A percentile compares a stretch with the other conserved stretches of the same genome.
These are phyloP conservation scores for Lepilemur septentrionalis DNA, from an alignment of 2,797 vertebrate species.

Conservation along the genomic window DNA sequence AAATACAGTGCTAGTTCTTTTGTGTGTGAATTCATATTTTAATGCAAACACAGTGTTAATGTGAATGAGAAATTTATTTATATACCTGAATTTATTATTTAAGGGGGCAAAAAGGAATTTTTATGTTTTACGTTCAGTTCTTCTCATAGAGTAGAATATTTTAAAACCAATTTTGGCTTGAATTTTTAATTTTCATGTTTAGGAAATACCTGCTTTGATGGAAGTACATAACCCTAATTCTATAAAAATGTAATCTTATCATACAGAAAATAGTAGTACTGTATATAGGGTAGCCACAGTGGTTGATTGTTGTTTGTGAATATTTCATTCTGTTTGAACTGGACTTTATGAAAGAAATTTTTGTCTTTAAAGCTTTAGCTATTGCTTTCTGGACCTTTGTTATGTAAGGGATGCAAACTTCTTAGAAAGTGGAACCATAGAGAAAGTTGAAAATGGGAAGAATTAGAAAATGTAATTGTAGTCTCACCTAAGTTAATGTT, in stretches of 20 bases:
- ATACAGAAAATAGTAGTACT: neutral
- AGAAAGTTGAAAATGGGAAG: neutral
- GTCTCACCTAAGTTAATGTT: neutral
- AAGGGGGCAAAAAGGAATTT: neutral
- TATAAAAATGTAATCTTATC: neutral
- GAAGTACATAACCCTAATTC: neutral
- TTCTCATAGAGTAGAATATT: constrained; percentile 28
- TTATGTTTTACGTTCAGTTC: neutral
- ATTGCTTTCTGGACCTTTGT: neutral
- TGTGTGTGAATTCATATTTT: constrained; percentile 16
- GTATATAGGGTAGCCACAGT: neutral
- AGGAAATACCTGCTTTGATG: constrained; percentile 17
- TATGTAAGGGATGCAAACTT: neutral
- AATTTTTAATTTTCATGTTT: neutral
- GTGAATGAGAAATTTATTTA: constrained; percentile 17
- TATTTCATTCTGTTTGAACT: constrained; percentile 5
- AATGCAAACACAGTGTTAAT: constrained; percentile 20
- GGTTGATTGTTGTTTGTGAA: neutral
- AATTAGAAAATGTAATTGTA: neutral
- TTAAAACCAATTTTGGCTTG: constrained; percentile 13
- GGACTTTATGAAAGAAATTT: neutral
- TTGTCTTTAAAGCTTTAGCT: neutral
- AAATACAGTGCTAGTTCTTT: neutral
- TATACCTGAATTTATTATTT: constrained; percentile 4
- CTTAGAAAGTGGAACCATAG: neutral